These are phyloP conservation scores for Marcusenius ussheri DNA, from an alignment of 2,113 vertebrate genomes.

Conservation along the genomic window DNA sequence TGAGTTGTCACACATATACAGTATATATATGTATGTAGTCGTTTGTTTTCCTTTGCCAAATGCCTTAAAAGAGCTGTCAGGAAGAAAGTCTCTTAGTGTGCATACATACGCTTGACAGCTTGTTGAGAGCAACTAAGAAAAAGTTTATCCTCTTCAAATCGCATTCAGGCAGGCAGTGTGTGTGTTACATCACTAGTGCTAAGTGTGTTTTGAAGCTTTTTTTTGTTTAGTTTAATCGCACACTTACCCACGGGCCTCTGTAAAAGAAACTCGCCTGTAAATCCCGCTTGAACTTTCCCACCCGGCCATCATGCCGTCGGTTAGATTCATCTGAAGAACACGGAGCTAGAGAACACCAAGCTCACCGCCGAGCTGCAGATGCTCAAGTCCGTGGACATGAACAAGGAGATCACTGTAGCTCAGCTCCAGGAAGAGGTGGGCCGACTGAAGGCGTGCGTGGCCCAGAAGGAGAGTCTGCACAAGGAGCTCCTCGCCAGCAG, in stretches of 20 bases:
- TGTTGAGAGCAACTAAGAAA: not conserved
- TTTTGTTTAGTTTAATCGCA: not conserved
- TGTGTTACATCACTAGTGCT: not conserved
- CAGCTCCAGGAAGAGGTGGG: slow-evolving; percentile 90
- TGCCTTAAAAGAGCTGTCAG: not conserved
- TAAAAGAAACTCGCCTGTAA: not conserved
- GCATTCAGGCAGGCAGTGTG: slow-evolving; percentile 13
- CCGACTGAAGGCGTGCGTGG: slow-evolving; percentile 69
- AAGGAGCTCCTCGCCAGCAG: slow-evolving; percentile 68
- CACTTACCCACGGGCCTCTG: not conserved
- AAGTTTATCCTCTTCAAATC: not conserved
- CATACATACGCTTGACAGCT: not conserved
- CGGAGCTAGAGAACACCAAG: slow-evolving; percentile 92
- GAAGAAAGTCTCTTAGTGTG: slow-evolving; percentile 48
- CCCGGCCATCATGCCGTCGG: not conserved
- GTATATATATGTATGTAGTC: not conserved
- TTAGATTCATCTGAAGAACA: slow-evolving; percentile 88
- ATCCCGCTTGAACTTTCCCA: not conserved
- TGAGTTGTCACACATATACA: not conserved
- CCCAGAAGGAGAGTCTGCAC: slow-evolving; percentile 73
- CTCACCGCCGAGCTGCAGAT: slow-evolving; percentile 87
- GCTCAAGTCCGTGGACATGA: slow-evolving; percentile 86
- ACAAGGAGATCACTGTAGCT: slow-evolving; percentile 80
- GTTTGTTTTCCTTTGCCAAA: not conserved
- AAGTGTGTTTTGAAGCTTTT: not conserved